Evolutionary conservation across 2,113 vertebrate genomes (phyloP), one percentile per base, ranked within the genome.

Genomic region (Tyrannus savana): DNA sequence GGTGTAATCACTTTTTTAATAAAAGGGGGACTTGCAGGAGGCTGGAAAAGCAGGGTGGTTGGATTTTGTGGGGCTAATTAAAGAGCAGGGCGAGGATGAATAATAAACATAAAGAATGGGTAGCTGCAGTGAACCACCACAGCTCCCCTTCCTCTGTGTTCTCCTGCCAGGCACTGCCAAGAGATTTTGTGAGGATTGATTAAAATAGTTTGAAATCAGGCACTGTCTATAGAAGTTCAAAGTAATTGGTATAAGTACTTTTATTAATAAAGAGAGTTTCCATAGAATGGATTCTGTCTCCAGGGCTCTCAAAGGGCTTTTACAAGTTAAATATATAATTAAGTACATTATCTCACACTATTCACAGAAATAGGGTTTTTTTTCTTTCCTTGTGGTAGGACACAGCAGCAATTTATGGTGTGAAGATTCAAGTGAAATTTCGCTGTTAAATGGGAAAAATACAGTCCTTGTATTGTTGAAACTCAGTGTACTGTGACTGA

Each of bases 261-360:
- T 94, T 74, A 91, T 96, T 96, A 96, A 96, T 91, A 82, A 90
- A 95, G 92, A 93, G 95, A 92, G 87, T 79, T 95, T 91, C 82
- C 84, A 80, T 74, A 94, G 93, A 96, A 86, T 63, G 87, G 85
- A 15, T 96, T 91, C 87, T 91, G 21, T 96, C 94, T 96, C n/a
- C 5, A 15, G 47, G 90, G 78, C 90, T 94, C 95, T 96, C 95
- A 83, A 84, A 92, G 90, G 92, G 79, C 82, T 95, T 94, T 96
- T 95, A 71, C 68, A 86, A 97, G 92, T 94, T 96, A 95, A 94
- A 95, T 96, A 93, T 95, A 96, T 94, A 95, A 96, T 96, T 95
- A 95, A 94, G 74, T 89, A 14, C 35, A 94, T 95, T 95, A 92
- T 95, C 85, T 95, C 90, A 37, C 7, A 2, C 84, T 83, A 83